Evolutionary conservation across 2,113 vertebrate species (phyloP), one percentile per base, ranked within the genome.

Genomic region (Crypturellus undulatus): DNA sequence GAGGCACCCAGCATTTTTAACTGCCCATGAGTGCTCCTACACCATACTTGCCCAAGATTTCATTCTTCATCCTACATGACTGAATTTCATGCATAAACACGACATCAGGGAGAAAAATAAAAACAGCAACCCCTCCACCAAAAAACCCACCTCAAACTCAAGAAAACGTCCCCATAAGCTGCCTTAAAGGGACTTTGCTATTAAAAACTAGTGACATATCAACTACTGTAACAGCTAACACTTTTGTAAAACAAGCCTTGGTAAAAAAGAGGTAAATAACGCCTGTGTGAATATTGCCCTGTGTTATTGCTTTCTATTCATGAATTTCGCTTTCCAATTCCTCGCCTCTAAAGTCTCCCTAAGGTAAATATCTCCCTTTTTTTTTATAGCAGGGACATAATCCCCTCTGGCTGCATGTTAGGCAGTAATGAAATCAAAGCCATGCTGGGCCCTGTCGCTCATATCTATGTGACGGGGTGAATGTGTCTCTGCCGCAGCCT

Each of bases 281-380:
- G 85, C 43, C 85, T 92, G 10, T 18, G 30, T 80, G 78, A 91
- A 84, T 89, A 95, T 58, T 89, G 84, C 38, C 71, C 81, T 52
- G 18, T 67, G 65, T 69, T 96, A 89, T n/a, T 96, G 88, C 93
- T 93, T 94, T 78, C 78, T 82, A 67, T 73, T 89, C 56, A 89
- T 91, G 95, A 84, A 93, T 84, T 90, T 72, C 19, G 52, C 92
- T 94, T 96, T 92, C 93, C 79, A 92, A 42, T 81, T 87, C 81
- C 82, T 94, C 56, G 71, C 83, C 93, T 94, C 80, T 94, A 47
- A 80, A 91, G 80, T 32, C 62, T 94, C 84, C 59, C 67, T 30
- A 38, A 80, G 84, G 87, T 56, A 93, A 93, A n/a, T 79, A 94
- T 43, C 70, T 95, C 67, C 54, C 21, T 49, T 49, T 83, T 64